Conservation (phyloP, 2,113 vertebrate species). For the Antigone vipio region DNA sequence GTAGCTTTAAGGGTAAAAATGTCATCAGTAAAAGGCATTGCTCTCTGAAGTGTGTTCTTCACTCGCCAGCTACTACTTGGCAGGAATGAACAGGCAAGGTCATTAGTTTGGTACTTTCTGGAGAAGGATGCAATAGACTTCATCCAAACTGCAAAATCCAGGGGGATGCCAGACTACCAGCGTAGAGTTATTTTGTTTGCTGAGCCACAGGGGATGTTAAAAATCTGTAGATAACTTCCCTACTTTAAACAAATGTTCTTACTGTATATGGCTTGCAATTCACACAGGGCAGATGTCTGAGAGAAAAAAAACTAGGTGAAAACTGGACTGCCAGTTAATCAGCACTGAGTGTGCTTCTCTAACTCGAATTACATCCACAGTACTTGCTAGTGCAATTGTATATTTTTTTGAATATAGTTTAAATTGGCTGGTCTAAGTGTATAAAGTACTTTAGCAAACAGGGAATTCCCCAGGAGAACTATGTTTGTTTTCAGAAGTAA, state of each 20-base stretch:
- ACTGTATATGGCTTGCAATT: neutral
- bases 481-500: neutral
- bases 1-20: neutral
- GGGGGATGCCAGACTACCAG: neutral
- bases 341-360: neutral
- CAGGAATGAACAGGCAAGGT: neutral
- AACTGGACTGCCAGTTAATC: neutral
- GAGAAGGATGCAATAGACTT: neutral
- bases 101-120: conserved; percentile 1
- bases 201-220: neutral
- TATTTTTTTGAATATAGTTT: neutral
- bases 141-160: neutral
- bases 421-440: neutral
- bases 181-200: neutral
- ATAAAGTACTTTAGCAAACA: neutral
- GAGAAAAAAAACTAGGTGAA: neutral
- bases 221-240: neutral
- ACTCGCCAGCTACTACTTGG: conserved; percentile 11
- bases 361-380: neutral
- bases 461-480: neutral
- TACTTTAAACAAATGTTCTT: neutral
- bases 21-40: neutral
- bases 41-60: neutral
- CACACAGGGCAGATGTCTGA: neutral
- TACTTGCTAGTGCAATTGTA: neutral